Evolutionary conservation across 37 sponge, comb jelly and placozoan species (phyloP).

Genomic region (Ianthella basta): DNA sequence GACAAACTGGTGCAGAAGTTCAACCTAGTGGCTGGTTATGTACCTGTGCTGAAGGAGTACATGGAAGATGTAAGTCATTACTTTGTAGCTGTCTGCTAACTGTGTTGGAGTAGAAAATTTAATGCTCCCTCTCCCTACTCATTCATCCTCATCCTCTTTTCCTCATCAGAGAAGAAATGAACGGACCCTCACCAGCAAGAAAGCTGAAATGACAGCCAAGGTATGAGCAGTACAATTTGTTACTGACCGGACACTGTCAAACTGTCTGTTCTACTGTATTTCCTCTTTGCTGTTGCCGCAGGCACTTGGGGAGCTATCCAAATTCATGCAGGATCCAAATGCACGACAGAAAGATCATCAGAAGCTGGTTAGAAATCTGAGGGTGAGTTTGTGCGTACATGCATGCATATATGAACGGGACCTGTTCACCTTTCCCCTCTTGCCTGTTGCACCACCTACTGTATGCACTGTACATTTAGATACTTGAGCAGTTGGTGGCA

Average conservation of each 20-base stretch:
- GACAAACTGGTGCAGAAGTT: slow-evolving; percentile 72
- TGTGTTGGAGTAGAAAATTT: no score
- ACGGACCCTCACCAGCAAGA: not conserved
- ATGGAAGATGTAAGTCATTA: slow-evolving; percentile 34
- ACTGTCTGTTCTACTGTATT: not conserved
- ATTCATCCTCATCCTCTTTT: no score
- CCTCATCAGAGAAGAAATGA: not conserved
- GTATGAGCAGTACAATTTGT: not conserved
- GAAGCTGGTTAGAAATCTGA: slow-evolving; percentile 74
- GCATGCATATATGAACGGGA: no score
- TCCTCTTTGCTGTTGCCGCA: slow-evolving; percentile 5
- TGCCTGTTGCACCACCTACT: no score
- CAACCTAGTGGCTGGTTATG: slow-evolving; percentile 71
- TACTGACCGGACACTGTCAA: not conserved
- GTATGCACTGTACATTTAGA: slow-evolving; percentile 13
- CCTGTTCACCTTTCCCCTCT: no score
- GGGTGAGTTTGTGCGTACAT: slow-evolving; percentile 29
- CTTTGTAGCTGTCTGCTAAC: no score
- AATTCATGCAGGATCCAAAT: slow-evolving; percentile 25
- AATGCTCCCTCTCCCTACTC: no score
- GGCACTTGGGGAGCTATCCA: slow-evolving; percentile 35
- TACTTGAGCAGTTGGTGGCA: slow-evolving; percentile 53
- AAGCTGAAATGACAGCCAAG: not conserved
- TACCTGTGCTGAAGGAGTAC: slow-evolving; percentile 74
- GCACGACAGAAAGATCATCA: slow-evolving; percentile 59